These are phyloP conservation scores for Notodonta dromedarius DNA, from an alignment of 2,888 invertebrate genomes.

Conservation along the genomic window DNA sequence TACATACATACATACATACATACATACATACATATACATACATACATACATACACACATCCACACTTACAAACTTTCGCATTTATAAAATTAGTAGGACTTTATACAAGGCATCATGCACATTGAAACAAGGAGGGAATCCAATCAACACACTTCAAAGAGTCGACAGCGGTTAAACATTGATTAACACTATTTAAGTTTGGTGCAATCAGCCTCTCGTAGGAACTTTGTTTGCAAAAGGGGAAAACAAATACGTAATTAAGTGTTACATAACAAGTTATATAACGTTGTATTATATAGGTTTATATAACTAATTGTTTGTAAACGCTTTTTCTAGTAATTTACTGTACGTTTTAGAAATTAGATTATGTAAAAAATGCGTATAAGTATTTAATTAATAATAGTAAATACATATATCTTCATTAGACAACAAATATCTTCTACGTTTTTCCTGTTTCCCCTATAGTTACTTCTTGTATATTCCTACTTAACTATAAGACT, in stretches of 20 bases:
- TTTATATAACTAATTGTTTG: conserved; percentile 3
- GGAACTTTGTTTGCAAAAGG: conserved; percentile 66
- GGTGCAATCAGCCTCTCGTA: conserved; percentile 26
- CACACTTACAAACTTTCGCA: too few relatives aligned
- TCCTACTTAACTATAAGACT: too few relatives aligned
- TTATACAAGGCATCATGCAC: too few relatives aligned
- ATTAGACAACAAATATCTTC: too few relatives aligned
- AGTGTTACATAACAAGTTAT: conserved; percentile 52
- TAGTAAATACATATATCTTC: too few relatives aligned
- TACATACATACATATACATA: too few relatives aligned
- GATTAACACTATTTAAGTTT: conserved; percentile 30
- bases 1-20: too few relatives aligned
- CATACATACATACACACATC: too few relatives aligned
- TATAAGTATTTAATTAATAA: too few relatives aligned
- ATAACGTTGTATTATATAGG: conserved; percentile 22
- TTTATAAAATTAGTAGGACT: too few relatives aligned
- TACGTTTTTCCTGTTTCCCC: too few relatives aligned
- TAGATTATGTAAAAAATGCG: neutral
- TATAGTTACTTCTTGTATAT: too few relatives aligned
- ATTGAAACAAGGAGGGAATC: conserved; percentile 19
- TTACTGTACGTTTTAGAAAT: conserved; percentile 10
- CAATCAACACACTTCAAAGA: conserved; percentile 22
- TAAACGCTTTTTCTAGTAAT: conserved; percentile 29
- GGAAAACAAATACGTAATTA: conserved; percentile 82
- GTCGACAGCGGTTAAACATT: conserved; percentile 23